Evolutionary conservation across 2,888 invertebrate genomes (phyloP).

Genomic region (Perizoma flavofasciatum): DNA sequence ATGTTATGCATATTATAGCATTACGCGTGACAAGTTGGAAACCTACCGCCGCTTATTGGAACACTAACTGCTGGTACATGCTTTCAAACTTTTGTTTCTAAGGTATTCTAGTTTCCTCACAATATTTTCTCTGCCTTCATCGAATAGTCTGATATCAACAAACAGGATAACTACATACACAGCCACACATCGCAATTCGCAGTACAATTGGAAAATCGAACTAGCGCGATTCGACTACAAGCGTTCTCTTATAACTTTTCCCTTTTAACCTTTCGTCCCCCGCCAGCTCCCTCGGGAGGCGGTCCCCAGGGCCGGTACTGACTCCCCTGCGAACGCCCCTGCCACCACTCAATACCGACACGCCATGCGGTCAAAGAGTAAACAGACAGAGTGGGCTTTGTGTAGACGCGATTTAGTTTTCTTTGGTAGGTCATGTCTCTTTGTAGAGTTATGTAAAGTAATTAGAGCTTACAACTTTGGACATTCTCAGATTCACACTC

Average conservation of each 20-base stretch:
- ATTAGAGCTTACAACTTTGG: too few species aligned
- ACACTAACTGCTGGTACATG: too few species aligned
- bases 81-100: too few species aligned
- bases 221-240: slow-evolving; percentile 77
- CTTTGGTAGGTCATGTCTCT: slow-evolving; percentile 4
- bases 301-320: slow-evolving; percentile 80
- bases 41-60: too few species aligned
- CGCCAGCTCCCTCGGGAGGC: slow-evolving; percentile 77
- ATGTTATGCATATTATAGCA: too few species aligned
- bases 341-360: slow-evolving; percentile 83
- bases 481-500: too few species aligned
- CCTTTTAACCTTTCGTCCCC: slow-evolving; percentile 81
- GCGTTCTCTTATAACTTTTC: slow-evolving; percentile 84
- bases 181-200: slow-evolving; percentile 41
- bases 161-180: slow-evolving; percentile 10
- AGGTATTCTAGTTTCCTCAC: too few species aligned
- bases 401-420: background rate
- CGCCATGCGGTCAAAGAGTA: slow-evolving; percentile 80
- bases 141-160: background rate
- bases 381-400: slow-evolving; percentile 42
- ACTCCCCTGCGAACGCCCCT: slow-evolving; percentile 69
- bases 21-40: too few species aligned
- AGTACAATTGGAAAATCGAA: slow-evolving; percentile 71
- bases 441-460: too few species aligned
- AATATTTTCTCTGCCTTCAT: background rate